A percentile compares a stretch with the other conserved stretches of the same genome.
phyloP scores from a whole-genome alignment of 2,797 vertebrate species.

The Antennarius maculatus region DNA sequence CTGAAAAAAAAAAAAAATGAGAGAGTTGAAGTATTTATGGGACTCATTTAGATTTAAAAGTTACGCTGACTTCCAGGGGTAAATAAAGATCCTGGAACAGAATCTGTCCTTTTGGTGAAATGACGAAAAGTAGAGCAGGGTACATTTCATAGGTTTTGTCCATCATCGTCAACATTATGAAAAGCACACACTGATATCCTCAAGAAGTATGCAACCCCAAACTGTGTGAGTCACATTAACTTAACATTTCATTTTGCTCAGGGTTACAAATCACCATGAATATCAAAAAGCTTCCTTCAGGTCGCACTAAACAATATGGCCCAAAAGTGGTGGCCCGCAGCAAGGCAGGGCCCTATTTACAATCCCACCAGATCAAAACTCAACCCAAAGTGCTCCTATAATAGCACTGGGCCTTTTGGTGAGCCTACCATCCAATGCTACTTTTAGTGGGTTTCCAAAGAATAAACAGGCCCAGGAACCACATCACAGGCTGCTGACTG shows the following conservation, averaged over 20 bases:
- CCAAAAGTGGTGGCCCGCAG: conserved; percentile 68
- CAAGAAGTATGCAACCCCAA: conserved; percentile 27
- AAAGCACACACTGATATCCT: conserved; percentile 36
- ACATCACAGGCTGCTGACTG: conserved; percentile 80
- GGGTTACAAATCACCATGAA: conserved; percentile 64
- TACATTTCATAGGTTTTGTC: conserved; percentile 54
- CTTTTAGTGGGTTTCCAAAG: conserved; percentile 81
- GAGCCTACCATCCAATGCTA: conserved; percentile 75
- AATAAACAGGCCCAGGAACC: conserved; percentile 80
- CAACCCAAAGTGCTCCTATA: conserved; percentile 75
- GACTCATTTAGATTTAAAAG: conserved; percentile 78
- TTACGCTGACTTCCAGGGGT: conserved; percentile 68
- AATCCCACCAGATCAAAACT: conserved; percentile 80
- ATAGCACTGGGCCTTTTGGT: conserved; percentile 74
- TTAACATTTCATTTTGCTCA: conserved; percentile 48
- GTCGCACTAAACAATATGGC: conserved; percentile 72
- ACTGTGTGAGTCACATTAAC: conserved; percentile 39
- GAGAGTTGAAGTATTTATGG: conserved; percentile 78
- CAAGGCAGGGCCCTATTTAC: conserved; percentile 76
- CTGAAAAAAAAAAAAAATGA: conserved; percentile 70
- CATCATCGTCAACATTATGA: conserved; percentile 60
- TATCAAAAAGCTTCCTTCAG: conserved; percentile 69
- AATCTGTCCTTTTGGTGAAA: conserved; percentile 53
- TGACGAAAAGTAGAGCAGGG: conserved; percentile 38
- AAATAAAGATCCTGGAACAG: conserved; percentile 68